Evolutionary conservation across 2,797 vertebrate species (phyloP), one percentile per base, ranked within the genome.

Genomic region (Oophaga sylvatica): DNA sequence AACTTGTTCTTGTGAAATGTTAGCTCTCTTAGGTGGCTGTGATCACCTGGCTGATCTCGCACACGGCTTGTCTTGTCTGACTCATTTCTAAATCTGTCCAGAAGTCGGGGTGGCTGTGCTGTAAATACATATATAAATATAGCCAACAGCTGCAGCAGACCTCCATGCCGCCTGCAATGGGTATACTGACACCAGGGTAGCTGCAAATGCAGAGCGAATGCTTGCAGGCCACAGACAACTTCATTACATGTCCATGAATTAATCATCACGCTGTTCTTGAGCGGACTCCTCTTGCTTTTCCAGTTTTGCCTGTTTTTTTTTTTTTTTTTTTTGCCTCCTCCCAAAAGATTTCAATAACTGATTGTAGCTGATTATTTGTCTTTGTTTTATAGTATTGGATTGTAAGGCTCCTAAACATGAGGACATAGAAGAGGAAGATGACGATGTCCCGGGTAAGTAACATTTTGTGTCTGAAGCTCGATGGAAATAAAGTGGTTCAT

Each of bases 341-440:
- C 35, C 13, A n/a, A 22, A 22, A 31, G 56, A 0, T 0, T 78
- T 45, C 87, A 65, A 88, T 86, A 20, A 80, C 11, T 35, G 5
- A 13, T 3, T 53, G 5, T 0, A 0, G 17, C 0, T 60, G 78
- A 89, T 76, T 48, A 56, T 84, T 73, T 53, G 1, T 60, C 31
- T 53, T 77, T 57, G 29, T 87, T 92, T 91, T 65, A 68, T 86
- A 99, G 97, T 97, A 94, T 96, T 99, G 85, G 97, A 99, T 91
- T 97, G 95, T 94, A 98, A 98, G 96, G 95, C 96, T 91, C 97
- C 97, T 89, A 99, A 98, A 94, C 94, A 94, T 82, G 93, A 94
- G 91, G 97, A 98, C 93, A 97, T 97, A 87, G 97, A 99, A 92
- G 98, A 99, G 92, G 97, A 98, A 92, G 97, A 99, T 89, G 98